A percentile compares a stretch with the other conserved stretches of the same genome.
These are phyloP conservation scores for Conus ventricosus DNA, from an alignment of 1,140 invertebrate genomes.

Conservation along the genomic window DNA sequence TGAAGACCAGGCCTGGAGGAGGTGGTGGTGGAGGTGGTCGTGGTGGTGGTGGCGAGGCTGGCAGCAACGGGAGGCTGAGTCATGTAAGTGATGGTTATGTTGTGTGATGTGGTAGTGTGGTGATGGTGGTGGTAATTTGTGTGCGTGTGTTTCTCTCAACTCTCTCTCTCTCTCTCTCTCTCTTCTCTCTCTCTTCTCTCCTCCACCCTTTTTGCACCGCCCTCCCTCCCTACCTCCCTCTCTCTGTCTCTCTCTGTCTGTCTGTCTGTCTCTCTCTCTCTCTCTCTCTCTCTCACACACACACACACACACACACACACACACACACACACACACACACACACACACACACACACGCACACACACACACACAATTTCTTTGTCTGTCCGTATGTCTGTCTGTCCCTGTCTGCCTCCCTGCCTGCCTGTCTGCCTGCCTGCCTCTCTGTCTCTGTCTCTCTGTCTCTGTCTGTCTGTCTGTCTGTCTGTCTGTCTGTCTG, in stretches of 20 bases:
- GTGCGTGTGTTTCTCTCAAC: no score
- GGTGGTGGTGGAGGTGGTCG: not conserved
- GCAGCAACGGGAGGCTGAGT: slow-evolving; percentile 28
- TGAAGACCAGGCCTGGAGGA: slow-evolving; percentile 51
- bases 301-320: no score
- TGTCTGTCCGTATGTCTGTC: not conserved
- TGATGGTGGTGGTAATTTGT: not conserved
- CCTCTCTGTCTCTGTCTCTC: not conserved
- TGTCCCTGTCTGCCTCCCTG: not conserved
- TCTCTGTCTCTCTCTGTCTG: no score
- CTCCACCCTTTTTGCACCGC: no score
- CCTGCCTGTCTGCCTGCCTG: not conserved
- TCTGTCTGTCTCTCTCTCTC: no score
- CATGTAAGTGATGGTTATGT: slow-evolving; percentile 30
- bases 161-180: no score
- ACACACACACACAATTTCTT: no score
- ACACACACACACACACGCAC: no score
- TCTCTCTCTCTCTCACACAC: no score
- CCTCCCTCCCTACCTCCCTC: no score
- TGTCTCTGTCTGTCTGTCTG: slow-evolving; percentile 10
- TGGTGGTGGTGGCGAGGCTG: not conserved
- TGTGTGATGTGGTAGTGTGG: slow-evolving; percentile 17
- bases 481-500: not conserved
- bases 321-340: no score
- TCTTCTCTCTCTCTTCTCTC: no score